These are phyloP conservation scores for Gallinago nigripennis DNA, from an alignment of 2,797 vertebrate genomes.

Conservation along the genomic window DNA sequence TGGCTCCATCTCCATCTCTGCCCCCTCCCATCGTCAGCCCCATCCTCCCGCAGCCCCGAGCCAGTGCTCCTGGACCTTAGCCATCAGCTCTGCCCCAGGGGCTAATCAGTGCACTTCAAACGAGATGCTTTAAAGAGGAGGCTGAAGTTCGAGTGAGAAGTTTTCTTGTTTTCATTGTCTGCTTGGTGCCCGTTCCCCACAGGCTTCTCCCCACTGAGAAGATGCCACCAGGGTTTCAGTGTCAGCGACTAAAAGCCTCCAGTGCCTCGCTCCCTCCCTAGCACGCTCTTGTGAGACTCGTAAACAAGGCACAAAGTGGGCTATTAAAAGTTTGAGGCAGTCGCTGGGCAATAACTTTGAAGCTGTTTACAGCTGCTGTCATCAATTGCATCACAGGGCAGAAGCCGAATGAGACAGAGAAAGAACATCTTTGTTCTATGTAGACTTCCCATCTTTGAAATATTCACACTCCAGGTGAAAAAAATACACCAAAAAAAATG, in stretches of 20 bases:
- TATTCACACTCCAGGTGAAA: not conserved
- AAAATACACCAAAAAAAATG: not conserved
- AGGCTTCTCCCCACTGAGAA: not conserved
- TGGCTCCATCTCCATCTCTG: not conserved
- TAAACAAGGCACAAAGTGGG: not conserved
- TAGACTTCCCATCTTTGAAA: not conserved
- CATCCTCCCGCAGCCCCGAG: not conserved
- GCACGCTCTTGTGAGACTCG: not conserved
- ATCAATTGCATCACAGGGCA: not conserved
- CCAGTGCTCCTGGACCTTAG: not conserved
- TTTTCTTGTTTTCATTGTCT: not conserved
- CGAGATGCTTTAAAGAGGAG: not conserved
- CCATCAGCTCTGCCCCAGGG: not conserved
- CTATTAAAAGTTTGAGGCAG: not conserved
- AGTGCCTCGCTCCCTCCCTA: not conserved
- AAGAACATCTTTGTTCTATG: not conserved
- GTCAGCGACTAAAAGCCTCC: not conserved
- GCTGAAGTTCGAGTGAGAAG: not conserved
- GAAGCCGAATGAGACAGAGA: not conserved
- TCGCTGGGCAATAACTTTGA: not conserved
- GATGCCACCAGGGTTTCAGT: not conserved
- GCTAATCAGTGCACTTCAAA: not conserved
- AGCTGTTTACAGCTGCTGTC: not conserved
- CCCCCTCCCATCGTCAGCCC: not conserved
- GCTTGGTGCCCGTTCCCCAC: not conserved